These are phyloP conservation scores for Dryobates pubescens DNA, from an alignment of 2,797 vertebrate species.

Conservation along the genomic window DNA sequence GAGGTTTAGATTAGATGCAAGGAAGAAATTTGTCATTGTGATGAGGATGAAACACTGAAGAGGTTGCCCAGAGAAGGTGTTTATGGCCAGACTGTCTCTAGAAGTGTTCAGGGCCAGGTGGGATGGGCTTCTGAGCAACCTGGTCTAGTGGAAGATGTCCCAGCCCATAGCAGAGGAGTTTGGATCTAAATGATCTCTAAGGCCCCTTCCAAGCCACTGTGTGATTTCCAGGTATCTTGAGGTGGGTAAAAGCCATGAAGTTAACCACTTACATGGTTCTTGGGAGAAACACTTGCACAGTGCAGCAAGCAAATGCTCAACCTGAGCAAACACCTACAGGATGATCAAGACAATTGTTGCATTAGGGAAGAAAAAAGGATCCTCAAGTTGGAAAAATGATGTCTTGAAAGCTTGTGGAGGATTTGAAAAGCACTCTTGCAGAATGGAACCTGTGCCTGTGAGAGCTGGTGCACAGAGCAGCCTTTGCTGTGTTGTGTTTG, in stretches of 20 bases:
- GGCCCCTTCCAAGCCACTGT: too few relatives aligned
- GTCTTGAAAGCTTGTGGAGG: neutral
- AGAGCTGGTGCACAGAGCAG: neutral
- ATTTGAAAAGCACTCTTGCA: neutral
- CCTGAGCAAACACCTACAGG: neutral
- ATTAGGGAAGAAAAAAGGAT: neutral
- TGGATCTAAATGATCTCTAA: too few relatives aligned
- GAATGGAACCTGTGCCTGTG: neutral
- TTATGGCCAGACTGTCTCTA: too few relatives aligned
- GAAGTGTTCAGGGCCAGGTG: too few relatives aligned
- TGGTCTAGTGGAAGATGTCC: too few relatives aligned
- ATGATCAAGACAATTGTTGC: neutral
- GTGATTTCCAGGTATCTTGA: neutral
- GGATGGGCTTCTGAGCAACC: too few relatives aligned
- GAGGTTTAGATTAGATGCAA: too few relatives aligned
- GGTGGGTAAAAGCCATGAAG: neutral
- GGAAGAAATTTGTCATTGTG: too few relatives aligned
- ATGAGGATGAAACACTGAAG: too few relatives aligned
- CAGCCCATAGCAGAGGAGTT: too few relatives aligned
- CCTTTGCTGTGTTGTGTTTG: neutral
- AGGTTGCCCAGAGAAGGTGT: too few relatives aligned
- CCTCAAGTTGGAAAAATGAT: neutral
- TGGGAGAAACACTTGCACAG: neutral
- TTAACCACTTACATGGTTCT: neutral
- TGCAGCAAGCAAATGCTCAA: neutral